Conservation (phyloP, 2,113 vertebrate genomes). For the Tricholaema leucomelas region DNA sequence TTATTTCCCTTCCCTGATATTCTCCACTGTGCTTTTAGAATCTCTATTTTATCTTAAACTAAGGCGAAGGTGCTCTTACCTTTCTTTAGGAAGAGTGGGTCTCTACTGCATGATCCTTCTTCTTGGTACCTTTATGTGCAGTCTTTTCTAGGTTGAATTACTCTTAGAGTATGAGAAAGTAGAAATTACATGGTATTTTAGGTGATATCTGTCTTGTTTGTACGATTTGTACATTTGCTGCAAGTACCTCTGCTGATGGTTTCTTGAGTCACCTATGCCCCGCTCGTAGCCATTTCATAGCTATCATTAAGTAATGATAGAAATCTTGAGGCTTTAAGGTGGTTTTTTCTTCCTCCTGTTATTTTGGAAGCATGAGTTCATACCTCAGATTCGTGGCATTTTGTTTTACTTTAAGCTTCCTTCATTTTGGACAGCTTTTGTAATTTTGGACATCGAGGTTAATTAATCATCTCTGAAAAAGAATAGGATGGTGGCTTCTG, state of each 20-base stretch:
- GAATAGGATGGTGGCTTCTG: not conserved
- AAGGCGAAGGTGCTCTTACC: not conserved
- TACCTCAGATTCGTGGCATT: not conserved
- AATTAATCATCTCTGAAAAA: slow-evolving; percentile 7
- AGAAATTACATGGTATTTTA: not conserved
- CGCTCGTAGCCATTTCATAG: not conserved
- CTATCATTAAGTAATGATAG: not conserved
- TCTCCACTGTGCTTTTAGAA: not conserved
- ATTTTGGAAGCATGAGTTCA: not conserved
- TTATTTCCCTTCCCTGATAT: not conserved
- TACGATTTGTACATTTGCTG: not conserved
- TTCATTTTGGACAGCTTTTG: not conserved
- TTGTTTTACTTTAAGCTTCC: not conserved
- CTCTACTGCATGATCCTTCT: not conserved
- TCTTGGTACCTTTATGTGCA: not conserved
- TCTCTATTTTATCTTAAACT: not conserved
- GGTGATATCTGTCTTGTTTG: not conserved
- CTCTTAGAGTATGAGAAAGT: not conserved
- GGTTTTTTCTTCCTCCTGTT: not conserved
- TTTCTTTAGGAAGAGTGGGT: not conserved
- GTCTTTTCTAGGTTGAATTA: not conserved
- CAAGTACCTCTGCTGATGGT: not conserved
- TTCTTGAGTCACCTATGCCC: not conserved
- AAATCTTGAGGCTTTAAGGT: not conserved
- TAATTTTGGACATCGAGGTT: not conserved